These are phyloP conservation scores for Brenthis hecate DNA, from an alignment of 2,888 invertebrate genomes.

Conservation along the genomic window DNA sequence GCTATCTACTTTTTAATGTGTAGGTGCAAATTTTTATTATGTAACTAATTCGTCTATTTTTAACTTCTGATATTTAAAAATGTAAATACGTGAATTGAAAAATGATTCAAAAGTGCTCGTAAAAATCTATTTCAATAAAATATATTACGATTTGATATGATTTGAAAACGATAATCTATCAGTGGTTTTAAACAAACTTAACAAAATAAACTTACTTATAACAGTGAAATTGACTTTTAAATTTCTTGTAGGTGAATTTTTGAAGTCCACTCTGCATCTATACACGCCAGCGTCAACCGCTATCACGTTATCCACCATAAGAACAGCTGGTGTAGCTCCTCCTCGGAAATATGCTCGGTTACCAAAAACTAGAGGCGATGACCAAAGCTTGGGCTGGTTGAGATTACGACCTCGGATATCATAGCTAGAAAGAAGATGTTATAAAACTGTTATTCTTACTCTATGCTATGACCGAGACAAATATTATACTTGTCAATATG, in stretches of 20 bases:
- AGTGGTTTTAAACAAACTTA: background rate
- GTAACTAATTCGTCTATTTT: no score
- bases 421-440: conserved; percentile 79
- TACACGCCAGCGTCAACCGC: conserved; percentile 92
- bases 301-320: conserved; percentile 88
- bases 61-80: no score
- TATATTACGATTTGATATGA: no score
- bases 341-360: conserved; percentile 90
- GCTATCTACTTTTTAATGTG: no score
- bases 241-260: conserved; percentile 93
- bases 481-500: background rate
- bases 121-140: conserved; percentile 2
- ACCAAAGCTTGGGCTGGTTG: conserved; percentile 92
- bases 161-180: background rate
- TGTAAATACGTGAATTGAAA: no score
- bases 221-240: conserved; percentile 94
- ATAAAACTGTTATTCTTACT: background rate
- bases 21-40: no score
- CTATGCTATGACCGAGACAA: background rate
- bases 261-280: conserved; percentile 94
- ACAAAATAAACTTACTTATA: conserved; percentile 88
- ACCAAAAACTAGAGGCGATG: conserved; percentile 88
- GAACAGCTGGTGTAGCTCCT: conserved; percentile 88
- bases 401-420: conserved; percentile 89
- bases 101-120: background rate